Evolutionary conservation across 2,113 vertebrate species (phyloP), one percentile per base, ranked within the genome.

Genomic region (Bujurquina vittata): DNA sequence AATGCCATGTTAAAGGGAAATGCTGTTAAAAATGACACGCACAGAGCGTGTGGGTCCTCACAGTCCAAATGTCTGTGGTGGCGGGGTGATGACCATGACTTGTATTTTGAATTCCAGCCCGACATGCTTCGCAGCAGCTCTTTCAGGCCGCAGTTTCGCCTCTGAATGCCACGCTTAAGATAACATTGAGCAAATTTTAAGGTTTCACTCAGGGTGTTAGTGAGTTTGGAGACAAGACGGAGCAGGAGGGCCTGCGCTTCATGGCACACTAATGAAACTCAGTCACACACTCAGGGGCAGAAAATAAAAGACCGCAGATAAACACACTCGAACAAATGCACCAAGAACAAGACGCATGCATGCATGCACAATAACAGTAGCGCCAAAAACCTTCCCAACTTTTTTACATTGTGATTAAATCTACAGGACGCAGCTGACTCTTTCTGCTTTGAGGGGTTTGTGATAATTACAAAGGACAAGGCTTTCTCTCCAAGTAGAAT

Each of bases 101-200:
- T 35, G 76, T 95, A 90, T 94, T 94, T 92, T 95, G 88, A 93
- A 93, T 95, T 95, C 90, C 92, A 83, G 78, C 40, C 67, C 14
- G 55, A 76, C 87, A 86, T 46, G 88, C 94, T 92, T 76, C 80
- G 72, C 88, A 60, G 91, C 60, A 49, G 14, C 83, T 88, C 88
- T 90, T 91, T 93, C 59, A 85, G n/a, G 84, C 90, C 55, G 58
- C 84, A 84, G 90, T 88, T 89, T 88, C 87, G 84, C 83, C 87
- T 87, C 79, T 91, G 89, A 94, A 90, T 89, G 89, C 83, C 2
- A 29, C 3, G 75, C 83, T 78, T 91, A 88, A 89, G 83, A 89
- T 74, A 93, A 93, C 91, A 93, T 89, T 85, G 75, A 63, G 85
- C 72, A 83, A 75, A 54, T 31, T 80, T 81, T 40, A 80, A 43